A percentile compares a stretch with the other conserved stretches of the same genome.
Conservation (phyloP, 2,797 vertebrate genomes). For the Sphenodon punctatus region DNA sequence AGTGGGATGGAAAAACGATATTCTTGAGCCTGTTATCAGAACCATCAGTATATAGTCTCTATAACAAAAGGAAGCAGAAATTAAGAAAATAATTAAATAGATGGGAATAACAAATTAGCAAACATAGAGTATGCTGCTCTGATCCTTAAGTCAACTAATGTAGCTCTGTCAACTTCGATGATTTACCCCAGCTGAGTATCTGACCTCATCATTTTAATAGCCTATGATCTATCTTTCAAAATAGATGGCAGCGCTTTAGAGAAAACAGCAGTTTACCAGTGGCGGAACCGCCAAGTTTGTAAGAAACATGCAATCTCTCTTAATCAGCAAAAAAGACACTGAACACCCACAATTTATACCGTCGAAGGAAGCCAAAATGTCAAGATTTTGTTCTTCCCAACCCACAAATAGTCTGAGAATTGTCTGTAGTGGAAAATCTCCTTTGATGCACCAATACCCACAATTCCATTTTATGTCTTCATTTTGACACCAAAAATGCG, state of each 20-base stretch:
- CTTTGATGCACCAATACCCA: neutral
- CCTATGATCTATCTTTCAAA: neutral
- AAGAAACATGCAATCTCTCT: neutral
- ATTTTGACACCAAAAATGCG: neutral
- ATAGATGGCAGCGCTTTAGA: neutral
- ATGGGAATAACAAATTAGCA: no score
- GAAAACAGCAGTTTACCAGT: neutral
- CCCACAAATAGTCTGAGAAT: neutral
- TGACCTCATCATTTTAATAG: fast-evolving
- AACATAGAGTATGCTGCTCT: no score
- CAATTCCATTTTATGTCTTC: neutral
- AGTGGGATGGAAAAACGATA: no score
- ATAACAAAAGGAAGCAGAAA: no score
- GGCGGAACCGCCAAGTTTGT: neutral
- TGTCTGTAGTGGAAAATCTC: neutral
- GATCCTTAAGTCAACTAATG: no score
- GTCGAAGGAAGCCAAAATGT: neutral
- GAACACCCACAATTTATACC: neutral
- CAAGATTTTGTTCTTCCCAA: neutral
- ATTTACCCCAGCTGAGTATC: neutral
- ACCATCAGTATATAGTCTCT: no score
- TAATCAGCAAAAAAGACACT: neutral
- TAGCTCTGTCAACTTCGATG: neutral
- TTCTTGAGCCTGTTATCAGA: no score
- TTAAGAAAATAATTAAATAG: no score